Percentiles rank a stretch among this genome's conserved stretches.
Conservation (phyloP, 2,113 vertebrate species). For the Stigmatopora nigra region DNA sequence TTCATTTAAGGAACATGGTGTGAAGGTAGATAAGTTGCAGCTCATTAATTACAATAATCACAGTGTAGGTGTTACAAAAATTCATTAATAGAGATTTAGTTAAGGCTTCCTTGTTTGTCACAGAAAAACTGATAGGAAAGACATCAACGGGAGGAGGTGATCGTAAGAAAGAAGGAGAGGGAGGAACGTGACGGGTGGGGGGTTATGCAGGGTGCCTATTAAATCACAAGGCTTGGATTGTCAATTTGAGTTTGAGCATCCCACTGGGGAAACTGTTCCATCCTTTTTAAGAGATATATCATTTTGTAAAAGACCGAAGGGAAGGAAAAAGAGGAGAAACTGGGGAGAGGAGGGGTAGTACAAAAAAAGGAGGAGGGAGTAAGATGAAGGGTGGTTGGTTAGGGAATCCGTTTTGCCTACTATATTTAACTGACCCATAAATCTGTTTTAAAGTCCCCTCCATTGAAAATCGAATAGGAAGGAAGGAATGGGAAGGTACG, state of each 20-base stretch:
- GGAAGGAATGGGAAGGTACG: conserved; percentile 45
- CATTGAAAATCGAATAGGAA: conserved; percentile 70
- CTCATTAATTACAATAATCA: conserved; percentile 76
- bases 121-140: conserved; percentile 49
- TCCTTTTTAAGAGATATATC: conserved; percentile 74
- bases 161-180: conserved; percentile 26
- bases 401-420: conserved; percentile 73
- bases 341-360: conserved; percentile 53
- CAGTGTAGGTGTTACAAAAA: conserved; percentile 73
- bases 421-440: conserved; percentile 85
- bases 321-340: conserved; percentile 65
- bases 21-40: conserved; percentile 60
- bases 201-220: conserved; percentile 61
- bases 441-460: conserved; percentile 80
- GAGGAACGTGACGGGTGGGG: conserved; percentile 15
- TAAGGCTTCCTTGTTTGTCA: conserved; percentile 72
- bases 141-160: conserved; percentile 37
- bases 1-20: conserved; percentile 68
- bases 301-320: conserved; percentile 76
- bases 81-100: conserved; percentile 76
- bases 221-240: conserved; percentile 68
- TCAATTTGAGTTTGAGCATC: conserved; percentile 73
- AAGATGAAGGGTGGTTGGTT: conserved; percentile 61
- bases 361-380: conserved; percentile 58
- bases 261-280: conserved; percentile 67